Conservation (phyloP, 1,140 invertebrate species). For the Leptestheria dahalacensis region DNA sequence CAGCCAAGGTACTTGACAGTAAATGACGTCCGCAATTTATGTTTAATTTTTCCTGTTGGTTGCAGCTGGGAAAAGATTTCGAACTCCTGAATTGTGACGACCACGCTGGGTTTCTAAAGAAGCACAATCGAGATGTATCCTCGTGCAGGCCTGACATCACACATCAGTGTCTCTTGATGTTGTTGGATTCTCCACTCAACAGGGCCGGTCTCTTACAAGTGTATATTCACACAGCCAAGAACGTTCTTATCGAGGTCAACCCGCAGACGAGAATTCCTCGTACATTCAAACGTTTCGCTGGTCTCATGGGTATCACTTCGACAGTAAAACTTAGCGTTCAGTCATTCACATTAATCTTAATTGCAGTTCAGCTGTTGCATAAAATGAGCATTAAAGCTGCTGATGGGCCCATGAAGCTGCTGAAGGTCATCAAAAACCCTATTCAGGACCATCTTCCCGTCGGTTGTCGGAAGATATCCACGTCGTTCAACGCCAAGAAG, state of each 20-base stretch:
- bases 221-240: constrained; percentile 88
- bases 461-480: constrained; percentile 77
- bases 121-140: constrained; percentile 66
- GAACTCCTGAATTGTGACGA: constrained; percentile 90
- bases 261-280: constrained; percentile 95
- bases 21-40: background rate
- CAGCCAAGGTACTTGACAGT: constrained; percentile 59
- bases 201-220: constrained; percentile 65
- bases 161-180: constrained; percentile 89
- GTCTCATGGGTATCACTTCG: constrained; percentile 65
- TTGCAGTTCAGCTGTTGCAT: constrained; percentile 87
- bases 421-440: constrained; percentile 97
- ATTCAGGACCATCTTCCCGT: constrained; percentile 88
- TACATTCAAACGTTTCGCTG: constrained; percentile 96
- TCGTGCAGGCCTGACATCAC: constrained; percentile 83
- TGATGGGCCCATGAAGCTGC: constrained; percentile 72
- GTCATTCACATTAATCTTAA: constrained; percentile 22
- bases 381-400: constrained; percentile 82
- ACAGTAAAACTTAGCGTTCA: constrained; percentile 19
- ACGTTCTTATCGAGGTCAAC: constrained; percentile 96
- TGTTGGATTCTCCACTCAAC: constrained; percentile 92
- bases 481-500: constrained; percentile 73
- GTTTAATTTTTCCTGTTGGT: constrained; percentile 18
- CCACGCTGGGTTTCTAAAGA: constrained; percentile 65
- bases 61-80: constrained; percentile 67